Percentiles rank a stretch among this genome's conserved stretches.
Conservation (phyloP, 2,797 vertebrate species). For the Picus viridis region DNA sequence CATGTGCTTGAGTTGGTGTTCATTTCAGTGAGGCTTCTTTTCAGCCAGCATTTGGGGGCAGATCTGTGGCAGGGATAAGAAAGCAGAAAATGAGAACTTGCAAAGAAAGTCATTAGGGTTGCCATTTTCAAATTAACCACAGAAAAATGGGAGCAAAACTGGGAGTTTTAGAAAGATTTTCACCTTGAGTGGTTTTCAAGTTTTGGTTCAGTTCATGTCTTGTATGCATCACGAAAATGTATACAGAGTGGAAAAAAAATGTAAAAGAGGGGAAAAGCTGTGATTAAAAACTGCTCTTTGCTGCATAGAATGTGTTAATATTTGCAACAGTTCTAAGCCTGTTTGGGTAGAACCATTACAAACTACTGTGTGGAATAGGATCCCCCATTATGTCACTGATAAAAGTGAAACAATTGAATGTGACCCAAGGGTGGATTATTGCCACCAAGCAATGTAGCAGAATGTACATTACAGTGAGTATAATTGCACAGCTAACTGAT, state of each 20-base stretch:
- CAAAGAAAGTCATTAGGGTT: conserved; percentile 59
- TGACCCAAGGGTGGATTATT: conserved; percentile 67
- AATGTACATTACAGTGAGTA: conserved; percentile 45
- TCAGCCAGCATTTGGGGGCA: not conserved
- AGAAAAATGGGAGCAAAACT: not conserved
- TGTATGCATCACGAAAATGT: not conserved
- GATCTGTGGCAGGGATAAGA: conserved; percentile 51
- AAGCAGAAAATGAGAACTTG: conserved; percentile 57
- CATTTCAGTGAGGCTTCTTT: not conserved
- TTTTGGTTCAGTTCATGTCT: not conserved
- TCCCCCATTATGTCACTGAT: conserved; percentile 52
- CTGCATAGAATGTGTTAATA: not conserved
- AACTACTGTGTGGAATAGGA: conserved; percentile 40
- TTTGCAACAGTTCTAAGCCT: conserved; percentile 55
- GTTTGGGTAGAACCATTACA: conserved; percentile 43
- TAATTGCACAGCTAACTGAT: conserved; percentile 69
- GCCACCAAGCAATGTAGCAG: conserved; percentile 49
- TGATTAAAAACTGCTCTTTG: conserved; percentile 14
- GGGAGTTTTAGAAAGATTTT: not conserved
- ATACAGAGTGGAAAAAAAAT: not conserved
- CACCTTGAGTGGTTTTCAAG: not conserved
- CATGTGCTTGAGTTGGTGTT: not conserved
- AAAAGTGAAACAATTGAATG: conserved; percentile 59
- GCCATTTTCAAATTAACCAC: conserved; percentile 50
- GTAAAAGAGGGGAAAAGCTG: not conserved